A percentile compares a stretch with the other conserved stretches of the same genome.
Conservation (phyloP, 2,113 vertebrate species). For the Nicator chloris region DNA sequence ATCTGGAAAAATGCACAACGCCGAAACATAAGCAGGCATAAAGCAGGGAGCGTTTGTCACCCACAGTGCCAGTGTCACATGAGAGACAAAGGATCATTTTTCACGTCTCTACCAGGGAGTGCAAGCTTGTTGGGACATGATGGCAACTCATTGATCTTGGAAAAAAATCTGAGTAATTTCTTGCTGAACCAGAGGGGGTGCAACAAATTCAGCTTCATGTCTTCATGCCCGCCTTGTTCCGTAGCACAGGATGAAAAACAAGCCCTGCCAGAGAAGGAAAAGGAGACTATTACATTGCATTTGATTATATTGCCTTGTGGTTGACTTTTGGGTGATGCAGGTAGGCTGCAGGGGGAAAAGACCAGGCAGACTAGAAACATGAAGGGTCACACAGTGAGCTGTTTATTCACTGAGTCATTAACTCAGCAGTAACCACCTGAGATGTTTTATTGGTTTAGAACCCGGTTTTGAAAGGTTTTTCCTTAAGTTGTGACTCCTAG, state of each 20-base stretch:
- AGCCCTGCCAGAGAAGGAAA: neutral
- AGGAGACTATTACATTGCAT: neutral
- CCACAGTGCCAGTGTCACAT: neutral
- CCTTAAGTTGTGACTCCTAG: neutral
- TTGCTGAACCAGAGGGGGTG: neutral
- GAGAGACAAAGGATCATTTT: constrained; percentile 8
- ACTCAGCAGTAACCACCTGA: neutral
- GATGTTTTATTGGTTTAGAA: neutral
- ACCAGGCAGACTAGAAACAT: neutral
- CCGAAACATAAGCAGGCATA: neutral
- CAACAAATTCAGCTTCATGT: neutral
- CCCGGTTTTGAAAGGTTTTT: neutral
- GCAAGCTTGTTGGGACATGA: neutral
- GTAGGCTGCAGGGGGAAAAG: neutral
- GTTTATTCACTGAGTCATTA: neutral
- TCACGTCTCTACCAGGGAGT: neutral
- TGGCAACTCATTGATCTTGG: neutral
- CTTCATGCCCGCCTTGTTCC: neutral
- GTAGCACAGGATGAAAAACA: neutral
- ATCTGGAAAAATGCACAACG: neutral
- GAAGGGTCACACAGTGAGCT: neutral
- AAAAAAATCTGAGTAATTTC: constrained; percentile 6
- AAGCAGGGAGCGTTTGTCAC: constrained; percentile 31
- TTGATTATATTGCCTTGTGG: neutral
- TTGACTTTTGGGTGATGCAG: neutral